Evolutionary conservation across 35 echinoderm and acorn worm genomes (phyloP).

Genomic region (Lytechinus variegatus): DNA sequence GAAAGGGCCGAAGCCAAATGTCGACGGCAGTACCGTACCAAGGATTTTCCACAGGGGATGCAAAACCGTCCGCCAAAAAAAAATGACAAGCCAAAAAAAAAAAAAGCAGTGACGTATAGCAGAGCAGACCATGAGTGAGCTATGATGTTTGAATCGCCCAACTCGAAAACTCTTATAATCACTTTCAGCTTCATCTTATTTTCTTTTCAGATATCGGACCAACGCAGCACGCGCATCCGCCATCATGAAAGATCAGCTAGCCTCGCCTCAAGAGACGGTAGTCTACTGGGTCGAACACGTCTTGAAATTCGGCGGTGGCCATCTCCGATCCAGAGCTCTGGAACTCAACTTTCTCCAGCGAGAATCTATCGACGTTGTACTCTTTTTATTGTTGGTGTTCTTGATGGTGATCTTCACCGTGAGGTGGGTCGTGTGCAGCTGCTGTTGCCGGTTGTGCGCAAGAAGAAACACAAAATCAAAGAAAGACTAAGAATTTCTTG

Average conservation of each 20-base stretch:
- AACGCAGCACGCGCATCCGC: not conserved
- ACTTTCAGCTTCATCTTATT: not conserved
- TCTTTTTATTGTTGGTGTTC: conserved; percentile 48
- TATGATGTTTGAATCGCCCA: too few species aligned
- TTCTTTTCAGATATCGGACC: not conserved
- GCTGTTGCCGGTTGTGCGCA: not conserved
- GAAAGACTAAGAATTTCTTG: not conserved
- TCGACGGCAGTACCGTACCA: too few species aligned
- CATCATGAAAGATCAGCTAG: conserved; percentile 36
- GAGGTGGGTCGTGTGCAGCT: not conserved
- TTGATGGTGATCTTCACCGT: not conserved
- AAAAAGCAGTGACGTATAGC: too few species aligned
- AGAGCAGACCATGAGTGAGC: too few species aligned
- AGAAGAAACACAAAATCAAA: not conserved
- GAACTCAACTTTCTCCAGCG: conserved; percentile 65
- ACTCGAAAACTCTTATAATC: too few species aligned
- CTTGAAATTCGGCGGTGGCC: conserved; percentile 75
- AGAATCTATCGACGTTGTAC: conserved; percentile 55
- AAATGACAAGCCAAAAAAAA: too few species aligned
- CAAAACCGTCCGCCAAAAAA: too few species aligned
- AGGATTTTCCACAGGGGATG: too few species aligned
- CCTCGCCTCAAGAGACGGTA: conserved; percentile 63
- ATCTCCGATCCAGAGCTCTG: conserved; percentile 50
- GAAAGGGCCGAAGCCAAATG: too few species aligned
- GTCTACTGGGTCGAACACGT: conserved; percentile 82